Conservation (phyloP, 1,140 invertebrate genomes). For the Eubasilissa regina region DNA sequence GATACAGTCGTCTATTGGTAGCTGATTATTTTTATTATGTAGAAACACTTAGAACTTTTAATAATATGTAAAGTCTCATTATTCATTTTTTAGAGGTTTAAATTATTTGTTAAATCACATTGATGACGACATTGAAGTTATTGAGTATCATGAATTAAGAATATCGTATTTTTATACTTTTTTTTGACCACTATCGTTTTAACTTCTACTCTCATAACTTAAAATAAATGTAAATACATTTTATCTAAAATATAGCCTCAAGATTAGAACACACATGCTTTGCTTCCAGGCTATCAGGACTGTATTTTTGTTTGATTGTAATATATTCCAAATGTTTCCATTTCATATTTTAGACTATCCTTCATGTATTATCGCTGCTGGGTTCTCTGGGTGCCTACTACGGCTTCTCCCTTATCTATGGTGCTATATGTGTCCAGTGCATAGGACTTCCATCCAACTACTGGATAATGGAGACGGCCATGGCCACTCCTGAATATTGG, state of each 20-base stretch:
- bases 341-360: conserved; percentile 83
- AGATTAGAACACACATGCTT: too few relatives aligned
- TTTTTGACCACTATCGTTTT: too few relatives aligned
- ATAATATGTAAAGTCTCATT: neutral
- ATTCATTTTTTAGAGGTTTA: neutral
- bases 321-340: neutral
- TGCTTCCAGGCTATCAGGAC: too few relatives aligned
- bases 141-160: too few relatives aligned
- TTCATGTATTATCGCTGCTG: conserved; percentile 84
- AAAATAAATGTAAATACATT: too few relatives aligned
- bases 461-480: conserved; percentile 87
- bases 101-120: too few relatives aligned
- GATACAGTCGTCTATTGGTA: neutral
- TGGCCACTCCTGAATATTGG: conserved; percentile 85
- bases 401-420: conserved; percentile 88
- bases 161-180: too few relatives aligned
- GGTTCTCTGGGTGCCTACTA: conserved; percentile 88
- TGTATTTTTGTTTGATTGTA: too few relatives aligned
- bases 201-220: too few relatives aligned
- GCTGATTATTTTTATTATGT: neutral
- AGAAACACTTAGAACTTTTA: neutral
- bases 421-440: conserved; percentile 84
- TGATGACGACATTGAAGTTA: too few relatives aligned
- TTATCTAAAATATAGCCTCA: too few relatives aligned
- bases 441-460: conserved; percentile 88